Conservation (phyloP, 2,797 vertebrate species). For the Falco biarmicus region DNA sequence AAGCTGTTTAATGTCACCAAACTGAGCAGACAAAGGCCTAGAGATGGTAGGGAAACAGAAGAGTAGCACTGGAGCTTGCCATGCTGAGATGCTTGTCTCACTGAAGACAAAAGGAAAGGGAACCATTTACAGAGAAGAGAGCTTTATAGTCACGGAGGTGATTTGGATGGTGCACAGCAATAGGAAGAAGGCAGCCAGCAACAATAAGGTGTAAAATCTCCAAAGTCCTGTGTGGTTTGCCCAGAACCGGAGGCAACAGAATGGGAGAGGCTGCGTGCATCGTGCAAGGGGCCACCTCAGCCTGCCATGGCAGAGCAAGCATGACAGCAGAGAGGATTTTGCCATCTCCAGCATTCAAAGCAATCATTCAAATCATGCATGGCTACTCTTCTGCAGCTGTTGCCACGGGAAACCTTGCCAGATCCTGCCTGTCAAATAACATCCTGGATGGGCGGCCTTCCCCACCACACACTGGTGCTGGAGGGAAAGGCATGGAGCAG, state of each 20-base stretch:
- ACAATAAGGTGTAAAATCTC: background rate
- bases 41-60: background rate
- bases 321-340: background rate
- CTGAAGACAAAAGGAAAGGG: background rate
- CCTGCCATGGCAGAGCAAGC: background rate
- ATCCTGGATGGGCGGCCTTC: conserved; percentile 11
- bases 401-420: conserved; percentile 59
- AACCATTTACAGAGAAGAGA: background rate
- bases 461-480: background rate
- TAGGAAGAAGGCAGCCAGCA: background rate
- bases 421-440: conserved; percentile 29
- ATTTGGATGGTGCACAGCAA: background rate
- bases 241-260: background rate
- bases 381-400: conserved; percentile 19
- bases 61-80: background rate
- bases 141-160: background rate
- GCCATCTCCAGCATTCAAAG: background rate
- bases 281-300: background rate
- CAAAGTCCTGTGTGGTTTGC: background rate
- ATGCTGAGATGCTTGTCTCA: background rate
- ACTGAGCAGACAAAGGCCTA: background rate
- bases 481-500: background rate
- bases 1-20: background rate
- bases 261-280: background rate
- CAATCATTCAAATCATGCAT: background rate